Evolutionary conservation across 2,797 vertebrate species (phyloP).

Genomic region (Aulostomus chinensis): DNA sequence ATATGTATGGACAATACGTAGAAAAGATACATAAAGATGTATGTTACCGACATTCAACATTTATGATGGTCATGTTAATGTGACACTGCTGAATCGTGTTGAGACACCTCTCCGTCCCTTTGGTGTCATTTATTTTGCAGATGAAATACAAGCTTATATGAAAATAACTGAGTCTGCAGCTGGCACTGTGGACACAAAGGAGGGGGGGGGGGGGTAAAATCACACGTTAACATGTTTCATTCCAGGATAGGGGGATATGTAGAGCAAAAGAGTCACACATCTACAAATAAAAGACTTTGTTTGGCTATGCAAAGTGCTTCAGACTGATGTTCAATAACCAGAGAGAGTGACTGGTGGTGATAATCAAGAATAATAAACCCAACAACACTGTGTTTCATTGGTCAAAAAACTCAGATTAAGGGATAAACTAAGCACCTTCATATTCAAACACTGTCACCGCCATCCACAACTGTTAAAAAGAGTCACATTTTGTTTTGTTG

Average conservation of each 20-base stretch:
- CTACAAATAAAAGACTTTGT: constrained; percentile 31
- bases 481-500: constrained; percentile 17
- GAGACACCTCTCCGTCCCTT: constrained; percentile 14
- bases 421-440: constrained; percentile 16
- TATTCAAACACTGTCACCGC: constrained; percentile 18
- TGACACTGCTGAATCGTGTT: constrained; percentile 33
- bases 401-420: too few relatives aligned
- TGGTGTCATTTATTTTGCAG: constrained; percentile 40
- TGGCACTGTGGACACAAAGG: constrained; percentile 40
- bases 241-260: constrained; percentile 20
- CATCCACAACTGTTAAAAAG: constrained; percentile 11
- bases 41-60: constrained; percentile 52
- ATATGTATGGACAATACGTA: constrained; percentile 33
- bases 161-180: constrained; percentile 38
- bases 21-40: constrained; percentile 41
- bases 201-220: too few relatives aligned
- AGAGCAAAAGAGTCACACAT: constrained; percentile 30
- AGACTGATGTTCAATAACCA: constrained; percentile 14
- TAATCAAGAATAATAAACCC: constrained; percentile 10
- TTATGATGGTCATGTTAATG: constrained; percentile 41
- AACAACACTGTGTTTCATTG: constrained; percentile 2
- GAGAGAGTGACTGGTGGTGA: constrained; percentile 24
- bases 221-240: constrained; percentile 26
- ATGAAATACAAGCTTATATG: constrained; percentile 31
- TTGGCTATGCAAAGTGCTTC: constrained; percentile 56